phyloP scores from a whole-genome alignment of 2,888 invertebrate species.

The Leucophora obtusa region DNA sequence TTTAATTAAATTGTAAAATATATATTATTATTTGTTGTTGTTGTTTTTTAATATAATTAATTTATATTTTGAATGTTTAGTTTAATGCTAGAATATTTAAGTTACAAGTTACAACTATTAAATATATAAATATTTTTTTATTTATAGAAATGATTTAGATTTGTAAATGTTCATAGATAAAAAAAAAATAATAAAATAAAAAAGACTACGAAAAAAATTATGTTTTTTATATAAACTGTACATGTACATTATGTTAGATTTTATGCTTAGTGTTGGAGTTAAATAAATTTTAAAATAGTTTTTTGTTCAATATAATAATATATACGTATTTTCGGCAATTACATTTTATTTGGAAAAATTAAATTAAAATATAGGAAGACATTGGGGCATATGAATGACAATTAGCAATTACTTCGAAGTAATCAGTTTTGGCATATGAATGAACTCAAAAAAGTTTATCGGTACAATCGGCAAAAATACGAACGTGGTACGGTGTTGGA shows the following conservation, averaged over 20 bases:
- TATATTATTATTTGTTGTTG: constrained; percentile 24
- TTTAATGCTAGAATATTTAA: constrained; percentile 60
- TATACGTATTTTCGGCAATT: constrained; percentile 58
- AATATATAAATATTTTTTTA: constrained; percentile 56
- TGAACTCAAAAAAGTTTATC: too few relatives aligned
- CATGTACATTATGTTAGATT: constrained; percentile 34
- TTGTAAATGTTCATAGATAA: constrained; percentile 47
- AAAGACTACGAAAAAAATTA: constrained; percentile 24
- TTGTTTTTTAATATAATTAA: constrained; percentile 51
- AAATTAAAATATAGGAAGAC: constrained; percentile 49
- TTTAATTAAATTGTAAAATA: constrained; percentile 70
- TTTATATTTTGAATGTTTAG: constrained; percentile 58
- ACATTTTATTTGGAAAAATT: too few relatives aligned
- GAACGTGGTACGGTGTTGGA: too few relatives aligned
- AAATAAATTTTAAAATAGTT: constrained; percentile 30
- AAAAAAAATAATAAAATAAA: constrained; percentile 41
- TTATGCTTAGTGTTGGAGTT: constrained; percentile 12
- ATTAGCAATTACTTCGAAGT: too few relatives aligned
- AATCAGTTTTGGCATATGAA: too few relatives aligned
- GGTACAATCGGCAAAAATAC: too few relatives aligned
- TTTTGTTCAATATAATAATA: too few relatives aligned
- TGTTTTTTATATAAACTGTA: constrained; percentile 50
- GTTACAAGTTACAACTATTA: constrained; percentile 61
- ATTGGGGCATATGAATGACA: too few relatives aligned
- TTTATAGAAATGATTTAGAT: constrained; percentile 53